Base-by-base conservation (phyloP, 2,888 invertebrate species). In the Platycheirus albimanus region DNA sequence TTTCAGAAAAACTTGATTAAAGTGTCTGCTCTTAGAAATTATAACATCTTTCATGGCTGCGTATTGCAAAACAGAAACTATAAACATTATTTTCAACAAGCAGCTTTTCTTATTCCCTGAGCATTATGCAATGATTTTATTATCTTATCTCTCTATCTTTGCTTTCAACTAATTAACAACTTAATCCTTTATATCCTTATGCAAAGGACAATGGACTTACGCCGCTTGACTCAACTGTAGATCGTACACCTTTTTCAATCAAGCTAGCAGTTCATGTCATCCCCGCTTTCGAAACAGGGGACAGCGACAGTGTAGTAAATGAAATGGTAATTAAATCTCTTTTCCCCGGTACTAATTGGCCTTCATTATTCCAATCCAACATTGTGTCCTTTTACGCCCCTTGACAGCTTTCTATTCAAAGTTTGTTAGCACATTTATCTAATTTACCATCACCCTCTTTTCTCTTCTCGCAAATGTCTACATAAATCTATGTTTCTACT, bases 301-400 rank as follows among this genome's bases (percentile, higher is more conserved):
- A 28, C 6, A 52, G 13, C 1, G 43, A 51, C 41, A 51, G n/a
- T n/a, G n/a, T n/a, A n/a, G n/a, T n/a, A n/a, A n/a, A n/a, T n/a
- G n/a, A 80, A 81, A 58, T 71, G 61, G 51, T 47, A 61, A 61
- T 76, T 71, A 61, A 71, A 66, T 77, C 64, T 45, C 61, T 47
- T 52, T 38, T 15, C 51, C 58, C 28, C 30, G 19, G 64, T 58
- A 38, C 63, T 79, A 63, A 64, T 69, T 80, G 58, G 43, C 36
- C 47, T 38, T 67, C 36, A 67, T 74, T 69, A 58, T 64, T 36
- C 54, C 11, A 4, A 33, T 8, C n/a, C 13, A 6, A 15, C 38
- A 4, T 38, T 38, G 13, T 13, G 38, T 38, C 38, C 3, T 11
- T 6, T 33, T 15, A 13, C 13, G 15, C 11, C 13, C 43, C 54